phyloP scores from a whole-genome alignment of 2,888 invertebrate species.

The Pardosa pseudoannulata region DNA sequence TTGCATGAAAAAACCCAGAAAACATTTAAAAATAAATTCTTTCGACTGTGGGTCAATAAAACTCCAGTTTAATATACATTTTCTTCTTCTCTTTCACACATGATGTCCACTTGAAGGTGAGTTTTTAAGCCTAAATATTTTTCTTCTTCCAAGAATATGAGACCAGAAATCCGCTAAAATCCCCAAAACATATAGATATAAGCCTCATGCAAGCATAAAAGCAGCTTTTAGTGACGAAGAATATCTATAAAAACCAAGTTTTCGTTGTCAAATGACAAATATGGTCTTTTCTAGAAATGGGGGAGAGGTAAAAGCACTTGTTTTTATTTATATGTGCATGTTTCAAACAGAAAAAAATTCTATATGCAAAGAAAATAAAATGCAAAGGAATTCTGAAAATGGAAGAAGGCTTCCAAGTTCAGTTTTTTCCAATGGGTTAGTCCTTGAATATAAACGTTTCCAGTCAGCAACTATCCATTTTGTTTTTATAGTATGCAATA shows the following conservation, averaged over 20 bases:
- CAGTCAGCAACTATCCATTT: not conserved
- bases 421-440: not conserved
- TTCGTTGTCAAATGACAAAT: conserved; percentile 6
- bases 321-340: conserved; percentile 24
- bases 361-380: not conserved
- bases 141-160: too few species aligned
- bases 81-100: too few species aligned
- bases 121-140: too few species aligned
- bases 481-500: too few species aligned
- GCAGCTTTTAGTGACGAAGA: not conserved
- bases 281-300: not conserved
- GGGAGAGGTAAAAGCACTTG: conserved; percentile 7
- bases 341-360: not conserved
- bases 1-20: too few species aligned
- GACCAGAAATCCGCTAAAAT: too few species aligned
- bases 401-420: not conserved
- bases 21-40: too few species aligned
- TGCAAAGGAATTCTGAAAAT: not conserved
- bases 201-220: not conserved
- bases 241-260: not conserved
- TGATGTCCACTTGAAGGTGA: too few species aligned
- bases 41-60: too few species aligned
- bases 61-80: too few species aligned
- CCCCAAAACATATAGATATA: not conserved
- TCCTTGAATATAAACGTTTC: not conserved